phyloP scores from a whole-genome alignment of 2,888 invertebrate species.

The Tetropium fuscum region DNA sequence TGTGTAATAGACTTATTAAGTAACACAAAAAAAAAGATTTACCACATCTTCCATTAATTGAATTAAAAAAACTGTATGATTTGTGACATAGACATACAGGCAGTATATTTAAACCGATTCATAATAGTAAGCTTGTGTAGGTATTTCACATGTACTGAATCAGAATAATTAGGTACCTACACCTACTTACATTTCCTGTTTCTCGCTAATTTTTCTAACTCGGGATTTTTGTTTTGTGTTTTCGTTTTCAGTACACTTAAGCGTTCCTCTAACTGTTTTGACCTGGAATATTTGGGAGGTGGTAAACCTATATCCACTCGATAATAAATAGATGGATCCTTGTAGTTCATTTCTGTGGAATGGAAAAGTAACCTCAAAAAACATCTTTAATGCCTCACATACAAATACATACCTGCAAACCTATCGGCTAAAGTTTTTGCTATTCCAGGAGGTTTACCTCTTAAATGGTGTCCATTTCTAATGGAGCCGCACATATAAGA shows the following conservation, averaged over 20 bases:
- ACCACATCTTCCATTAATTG: too few species aligned
- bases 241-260: conserved; percentile 71
- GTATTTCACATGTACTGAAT: too few species aligned
- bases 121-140: too few species aligned
- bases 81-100: too few species aligned
- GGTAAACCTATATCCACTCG: conserved; percentile 77
- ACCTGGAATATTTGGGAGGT: conserved; percentile 59
- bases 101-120: conserved; percentile 18
- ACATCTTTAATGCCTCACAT: not conserved
- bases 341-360: conserved; percentile 64
- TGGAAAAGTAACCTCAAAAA: not conserved
- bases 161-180: too few species aligned
- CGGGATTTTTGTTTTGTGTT: conserved; percentile 67
- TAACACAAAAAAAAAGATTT: too few species aligned
- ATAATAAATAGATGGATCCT: conserved; percentile 70
- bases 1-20: too few species aligned
- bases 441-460: conserved; percentile 79
- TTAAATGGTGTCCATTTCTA: conserved; percentile 70
- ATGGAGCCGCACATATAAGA: conserved; percentile 37
- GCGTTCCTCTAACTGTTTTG: conserved; percentile 66
- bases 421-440: conserved; percentile 78
- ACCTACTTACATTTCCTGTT: conserved; percentile 69
- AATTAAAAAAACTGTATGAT: too few species aligned
- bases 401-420: conserved; percentile 69
- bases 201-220: conserved; percentile 75